These are phyloP conservation scores for Ceratoteleas bidentatus DNA, from an alignment of 1,140 invertebrate species.

Conservation along the genomic window DNA sequence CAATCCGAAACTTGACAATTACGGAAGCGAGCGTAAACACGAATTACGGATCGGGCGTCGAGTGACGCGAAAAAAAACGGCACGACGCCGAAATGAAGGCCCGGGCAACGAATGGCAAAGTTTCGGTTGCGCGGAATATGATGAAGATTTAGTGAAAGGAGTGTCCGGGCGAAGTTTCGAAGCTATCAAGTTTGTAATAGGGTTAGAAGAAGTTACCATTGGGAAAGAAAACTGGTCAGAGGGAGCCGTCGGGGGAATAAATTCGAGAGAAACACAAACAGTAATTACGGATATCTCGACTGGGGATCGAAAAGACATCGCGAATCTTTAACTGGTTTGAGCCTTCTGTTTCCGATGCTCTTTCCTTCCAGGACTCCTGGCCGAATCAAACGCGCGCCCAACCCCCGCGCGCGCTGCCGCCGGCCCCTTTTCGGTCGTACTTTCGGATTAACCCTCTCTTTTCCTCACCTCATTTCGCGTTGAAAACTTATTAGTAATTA, in stretches of 20 bases:
- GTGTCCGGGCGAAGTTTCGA: slow-evolving; percentile 57
- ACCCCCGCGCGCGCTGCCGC: slow-evolving; percentile 7
- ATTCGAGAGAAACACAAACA: slow-evolving; percentile 81
- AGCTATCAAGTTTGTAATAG: slow-evolving; percentile 69
- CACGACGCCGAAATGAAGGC: slow-evolving; percentile 24
- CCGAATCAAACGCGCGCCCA: slow-evolving; percentile 62
- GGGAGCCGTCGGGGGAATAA: slow-evolving; percentile 70
- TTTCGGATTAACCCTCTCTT: slow-evolving; percentile 81
- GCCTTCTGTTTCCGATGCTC: slow-evolving; percentile 71
- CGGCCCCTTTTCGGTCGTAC: slow-evolving; percentile 76
- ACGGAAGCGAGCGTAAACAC: slow-evolving; percentile 48
- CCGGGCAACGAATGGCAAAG: slow-evolving; percentile 53
- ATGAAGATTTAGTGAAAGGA: slow-evolving; percentile 65
- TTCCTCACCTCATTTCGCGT: slow-evolving; percentile 81
- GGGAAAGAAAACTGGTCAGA: slow-evolving; percentile 60
- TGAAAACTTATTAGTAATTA: slow-evolving; percentile 82
- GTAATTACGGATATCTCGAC: slow-evolving; percentile 82
- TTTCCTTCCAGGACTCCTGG: slow-evolving; percentile 55
- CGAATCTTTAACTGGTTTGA: slow-evolving; percentile 80
- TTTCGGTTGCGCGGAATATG: slow-evolving; percentile 48
- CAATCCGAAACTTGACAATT: slow-evolving; percentile 58
- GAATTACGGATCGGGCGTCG: slow-evolving; percentile 60
- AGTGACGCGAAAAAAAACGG: slow-evolving; percentile 31
- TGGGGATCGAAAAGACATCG: slow-evolving; percentile 81
- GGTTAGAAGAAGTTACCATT: slow-evolving; percentile 64